Conservation (phyloP, 2,888 invertebrate genomes). For the Stegophylla sp. region DNA sequence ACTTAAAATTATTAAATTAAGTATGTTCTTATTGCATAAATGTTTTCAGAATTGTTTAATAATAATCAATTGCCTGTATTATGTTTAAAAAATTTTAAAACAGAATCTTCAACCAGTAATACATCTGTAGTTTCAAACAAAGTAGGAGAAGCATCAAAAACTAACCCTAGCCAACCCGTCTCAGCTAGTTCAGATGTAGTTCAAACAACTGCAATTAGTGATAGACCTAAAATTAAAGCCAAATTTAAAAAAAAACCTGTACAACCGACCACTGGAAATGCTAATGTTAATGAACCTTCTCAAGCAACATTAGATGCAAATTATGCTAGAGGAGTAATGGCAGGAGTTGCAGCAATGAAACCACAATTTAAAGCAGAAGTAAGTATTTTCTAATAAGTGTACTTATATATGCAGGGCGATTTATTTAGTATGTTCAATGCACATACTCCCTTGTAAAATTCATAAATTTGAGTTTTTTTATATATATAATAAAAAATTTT, state of each 20-base stretch:
- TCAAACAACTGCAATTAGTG: constrained; percentile 79
- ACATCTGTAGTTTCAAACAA: constrained; percentile 1
- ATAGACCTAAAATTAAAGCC: constrained; percentile 70
- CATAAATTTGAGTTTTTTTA: no score
- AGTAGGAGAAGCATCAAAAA: constrained; percentile 29
- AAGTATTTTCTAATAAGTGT: neutral
- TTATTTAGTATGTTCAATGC: no score
- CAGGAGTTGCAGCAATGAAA: constrained; percentile 54
- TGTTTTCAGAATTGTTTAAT: neutral
- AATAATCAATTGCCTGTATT: neutral
- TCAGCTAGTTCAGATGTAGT: constrained; percentile 56
- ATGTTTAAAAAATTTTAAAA: neutral
- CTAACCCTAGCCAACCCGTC: constrained; percentile 50
- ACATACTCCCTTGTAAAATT: no score
- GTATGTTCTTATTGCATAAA: neutral
- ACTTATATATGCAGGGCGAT: no score
- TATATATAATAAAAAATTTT: no score
- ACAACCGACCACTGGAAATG: constrained; percentile 14
- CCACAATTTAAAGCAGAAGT: constrained; percentile 54
- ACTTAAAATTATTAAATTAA: neutral
- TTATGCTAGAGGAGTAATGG: constrained; percentile 51
- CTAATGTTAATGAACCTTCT: constrained; percentile 22
- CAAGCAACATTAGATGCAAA: constrained; percentile 48
- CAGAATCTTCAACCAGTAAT: constrained; percentile 28
- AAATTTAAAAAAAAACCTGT: constrained; percentile 54